A percentile compares a stretch with the other conserved stretches of the same genome.
Conservation (phyloP, 2,113 vertebrate species). For the Scortum barcoo region DNA sequence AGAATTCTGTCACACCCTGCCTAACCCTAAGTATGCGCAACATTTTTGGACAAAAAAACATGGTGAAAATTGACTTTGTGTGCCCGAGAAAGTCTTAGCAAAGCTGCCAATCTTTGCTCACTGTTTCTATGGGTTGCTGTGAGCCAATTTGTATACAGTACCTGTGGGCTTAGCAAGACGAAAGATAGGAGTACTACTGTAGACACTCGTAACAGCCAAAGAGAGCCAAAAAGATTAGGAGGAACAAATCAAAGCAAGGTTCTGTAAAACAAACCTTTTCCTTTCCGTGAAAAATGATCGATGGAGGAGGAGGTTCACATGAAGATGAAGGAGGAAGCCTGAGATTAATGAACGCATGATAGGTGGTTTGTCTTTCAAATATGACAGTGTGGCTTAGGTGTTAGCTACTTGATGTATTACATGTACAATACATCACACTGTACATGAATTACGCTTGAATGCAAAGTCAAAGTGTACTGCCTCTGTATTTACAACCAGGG, state of each 20-base stretch:
- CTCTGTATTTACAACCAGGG: slow-evolving; percentile 26
- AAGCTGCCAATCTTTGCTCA: not conserved
- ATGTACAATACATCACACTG: not conserved
- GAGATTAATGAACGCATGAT: not conserved
- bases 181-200: not conserved
- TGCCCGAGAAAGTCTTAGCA: not conserved
- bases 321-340: not conserved
- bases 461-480: slow-evolving; percentile 21
- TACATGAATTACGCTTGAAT: not conserved
- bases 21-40: not conserved
- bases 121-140: not conserved
- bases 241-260: slow-evolving; percentile 5
- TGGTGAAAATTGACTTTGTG: not conserved
- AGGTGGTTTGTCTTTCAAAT: not conserved
- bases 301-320: not conserved
- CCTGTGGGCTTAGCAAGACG: slow-evolving; percentile 1
- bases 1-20: not conserved
- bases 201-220: not conserved
- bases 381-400: not conserved
- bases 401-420: not conserved
- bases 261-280: slow-evolving; percentile 4
- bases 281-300: not conserved
- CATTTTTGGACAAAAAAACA: not conserved
- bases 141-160: slow-evolving; percentile 1
- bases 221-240: slow-evolving; percentile 6